Evolutionary conservation across 2,113 vertebrate genomes (phyloP).

Genomic region (Gorilla gorilla): DNA sequence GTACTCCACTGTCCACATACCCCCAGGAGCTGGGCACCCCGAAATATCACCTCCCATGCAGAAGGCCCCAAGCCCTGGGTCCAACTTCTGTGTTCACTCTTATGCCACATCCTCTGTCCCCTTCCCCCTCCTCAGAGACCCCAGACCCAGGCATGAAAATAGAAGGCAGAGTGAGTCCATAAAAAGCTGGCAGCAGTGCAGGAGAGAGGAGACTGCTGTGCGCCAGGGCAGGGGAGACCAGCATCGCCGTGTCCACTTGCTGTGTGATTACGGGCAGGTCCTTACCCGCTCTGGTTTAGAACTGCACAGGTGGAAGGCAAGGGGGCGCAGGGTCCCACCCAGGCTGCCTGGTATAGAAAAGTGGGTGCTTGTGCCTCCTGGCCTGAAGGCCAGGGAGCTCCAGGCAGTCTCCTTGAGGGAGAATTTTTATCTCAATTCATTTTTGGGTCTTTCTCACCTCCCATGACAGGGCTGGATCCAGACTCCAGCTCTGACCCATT

Average conservation of each 20-base stretch:
- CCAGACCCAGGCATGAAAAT: neutral
- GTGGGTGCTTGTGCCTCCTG: neutral
- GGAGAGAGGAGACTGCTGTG: no score
- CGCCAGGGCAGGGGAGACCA: no score
- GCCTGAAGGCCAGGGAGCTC: neutral
- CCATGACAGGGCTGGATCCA: neutral
- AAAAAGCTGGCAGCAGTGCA: neutral
- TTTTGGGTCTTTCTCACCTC: neutral
- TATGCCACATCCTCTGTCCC: neutral
- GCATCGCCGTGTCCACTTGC: neutral
- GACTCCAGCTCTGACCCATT: neutral
- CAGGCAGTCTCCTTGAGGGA: neutral
- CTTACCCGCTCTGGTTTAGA: neutral
- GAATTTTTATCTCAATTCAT: neutral
- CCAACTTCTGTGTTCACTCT: neutral
- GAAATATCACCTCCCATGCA: neutral
- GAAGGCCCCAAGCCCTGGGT: neutral
- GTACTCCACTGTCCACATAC: accelerated
- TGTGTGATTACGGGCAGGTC: neutral
- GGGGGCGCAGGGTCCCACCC: neutral
- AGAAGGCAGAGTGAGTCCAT: neutral
- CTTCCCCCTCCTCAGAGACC: neutral
- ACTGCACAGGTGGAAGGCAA: neutral
- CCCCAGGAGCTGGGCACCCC: neutral
- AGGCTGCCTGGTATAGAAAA: neutral